A percentile compares a stretch with the other conserved stretches of the same genome.
phyloP scores from a whole-genome alignment of 2,113 vertebrate species.

The Sitta europaea region DNA sequence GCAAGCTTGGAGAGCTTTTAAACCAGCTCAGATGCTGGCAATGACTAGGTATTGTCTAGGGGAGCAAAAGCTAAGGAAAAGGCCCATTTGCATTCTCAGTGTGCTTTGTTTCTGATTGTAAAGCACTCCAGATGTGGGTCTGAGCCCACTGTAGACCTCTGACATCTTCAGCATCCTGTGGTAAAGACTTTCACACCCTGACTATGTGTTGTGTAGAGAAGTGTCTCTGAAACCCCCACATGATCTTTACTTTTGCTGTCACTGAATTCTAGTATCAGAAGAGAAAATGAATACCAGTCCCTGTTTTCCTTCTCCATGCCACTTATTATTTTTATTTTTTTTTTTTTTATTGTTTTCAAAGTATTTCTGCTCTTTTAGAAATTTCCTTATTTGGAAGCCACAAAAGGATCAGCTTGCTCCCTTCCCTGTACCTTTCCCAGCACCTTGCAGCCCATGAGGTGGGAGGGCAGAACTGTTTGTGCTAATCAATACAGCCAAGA shows the following conservation, averaged over 20 bases:
- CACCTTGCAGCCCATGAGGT: not conserved
- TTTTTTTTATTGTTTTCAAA: not conserved
- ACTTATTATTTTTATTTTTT: not conserved
- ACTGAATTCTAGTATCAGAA: not conserved
- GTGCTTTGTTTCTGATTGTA: not conserved
- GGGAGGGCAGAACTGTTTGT: not conserved
- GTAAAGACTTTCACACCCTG: not conserved
- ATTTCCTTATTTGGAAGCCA: not conserved
- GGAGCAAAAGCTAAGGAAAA: not conserved
- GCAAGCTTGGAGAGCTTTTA: not conserved
- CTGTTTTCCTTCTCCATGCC: not conserved
- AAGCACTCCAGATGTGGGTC: not conserved
- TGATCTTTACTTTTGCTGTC: not conserved
- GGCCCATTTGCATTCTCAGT: not conserved
- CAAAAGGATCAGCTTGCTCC: not conserved
- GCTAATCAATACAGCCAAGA: not conserved
- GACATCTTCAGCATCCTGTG: not conserved
- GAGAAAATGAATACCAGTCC: not conserved
- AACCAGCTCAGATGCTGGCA: not conserved
- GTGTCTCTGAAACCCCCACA: not conserved
- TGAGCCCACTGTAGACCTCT: not conserved
- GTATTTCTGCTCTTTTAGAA: not conserved
- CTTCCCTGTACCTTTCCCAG: not conserved
- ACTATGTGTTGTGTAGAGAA: not conserved
- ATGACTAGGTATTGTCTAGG: not conserved